These are phyloP conservation scores for Elanus axillaris DNA, from an alignment of 2,113 vertebrate genomes.

Conservation along the genomic window DNA sequence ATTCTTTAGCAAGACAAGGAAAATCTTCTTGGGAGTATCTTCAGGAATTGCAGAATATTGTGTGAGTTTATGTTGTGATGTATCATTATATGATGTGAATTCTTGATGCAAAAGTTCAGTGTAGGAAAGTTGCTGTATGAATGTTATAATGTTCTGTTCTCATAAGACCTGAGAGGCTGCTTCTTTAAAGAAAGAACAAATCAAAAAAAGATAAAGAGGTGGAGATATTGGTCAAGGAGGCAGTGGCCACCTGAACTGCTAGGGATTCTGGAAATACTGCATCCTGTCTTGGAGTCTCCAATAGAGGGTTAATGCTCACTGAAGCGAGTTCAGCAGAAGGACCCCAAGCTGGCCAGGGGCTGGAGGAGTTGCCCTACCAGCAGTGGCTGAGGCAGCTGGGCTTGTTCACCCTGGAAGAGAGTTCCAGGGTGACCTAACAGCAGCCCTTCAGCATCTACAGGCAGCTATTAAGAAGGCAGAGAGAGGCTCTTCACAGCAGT, in stretches of 20 bases:
- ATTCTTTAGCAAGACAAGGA: background rate
- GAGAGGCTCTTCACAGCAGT: background rate
- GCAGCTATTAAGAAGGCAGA: background rate
- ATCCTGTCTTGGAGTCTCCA: background rate
- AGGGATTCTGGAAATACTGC: background rate
- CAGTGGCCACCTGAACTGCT: background rate
- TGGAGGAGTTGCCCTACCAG: background rate
- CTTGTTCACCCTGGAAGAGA: background rate
- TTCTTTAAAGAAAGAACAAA: background rate
- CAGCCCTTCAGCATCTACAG: background rate
- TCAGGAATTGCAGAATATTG: background rate
- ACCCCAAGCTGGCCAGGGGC: background rate
- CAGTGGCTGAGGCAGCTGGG: background rate
- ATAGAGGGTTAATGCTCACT: background rate
- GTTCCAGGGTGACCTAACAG: background rate
- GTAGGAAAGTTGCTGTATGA: background rate
- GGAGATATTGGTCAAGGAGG: accelerated
- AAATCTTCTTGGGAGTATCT: background rate
- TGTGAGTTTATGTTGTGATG: background rate
- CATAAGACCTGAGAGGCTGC: background rate
- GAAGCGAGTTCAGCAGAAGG: background rate
- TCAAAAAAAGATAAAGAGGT: background rate
- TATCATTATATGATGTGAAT: background rate
- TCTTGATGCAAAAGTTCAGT: background rate
- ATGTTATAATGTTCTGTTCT: background rate